Base-by-base conservation (phyloP, 2,113 vertebrate species). In the Seriola dumerili region DNA sequence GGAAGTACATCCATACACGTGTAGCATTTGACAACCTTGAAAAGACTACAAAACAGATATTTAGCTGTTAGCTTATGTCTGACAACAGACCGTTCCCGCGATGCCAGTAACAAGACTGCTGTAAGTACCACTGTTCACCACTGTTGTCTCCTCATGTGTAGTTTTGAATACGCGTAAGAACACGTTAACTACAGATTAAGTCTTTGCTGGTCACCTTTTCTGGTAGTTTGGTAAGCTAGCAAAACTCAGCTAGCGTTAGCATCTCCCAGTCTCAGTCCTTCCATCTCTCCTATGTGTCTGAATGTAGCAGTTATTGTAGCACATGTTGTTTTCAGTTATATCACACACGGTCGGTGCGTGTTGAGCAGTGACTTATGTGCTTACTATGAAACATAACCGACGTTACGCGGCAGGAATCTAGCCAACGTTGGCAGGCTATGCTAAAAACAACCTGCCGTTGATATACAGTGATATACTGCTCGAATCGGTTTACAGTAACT, bases 101-200 rank as follows among this genome's bases (percentile, higher is more conserved):
- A 95, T 94, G 94, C 85, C 94, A 32, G 67, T 92, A 0, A 93
- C 76, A 44, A 61, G 91, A 61, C 1, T 95, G 59, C 17, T 94
- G 95, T 95, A 84, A 94, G 95, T 89, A 17, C 13, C 9, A n/a
- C 0, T 29, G 5, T 17, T 12, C 23, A 23, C 23, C 23, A 23
- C 23, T 23, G 23, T 10, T 62, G 29, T n/a, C 34, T 21, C 3
- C n/a, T 48, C 3, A 0, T 64, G 63, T 58, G 0, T 10, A 19
- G 8, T 5, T 29, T 1, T 52, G 17, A 23, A 83, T 2, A 34
- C 0, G 8, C 7, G 3, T 7, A 48, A 8, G 0, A 4, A 7
- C 5, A 21, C 0, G 5, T 29, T 3, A 3, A 8, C 5, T 21
- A 1, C 8, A n/a, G 3, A 29, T 9, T 13, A 0, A 8, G 19